Percentiles rank a stretch among this genome's conserved stretches.
Conservation (phyloP, 2,113 vertebrate species). For the Coptodon rendalli region DNA sequence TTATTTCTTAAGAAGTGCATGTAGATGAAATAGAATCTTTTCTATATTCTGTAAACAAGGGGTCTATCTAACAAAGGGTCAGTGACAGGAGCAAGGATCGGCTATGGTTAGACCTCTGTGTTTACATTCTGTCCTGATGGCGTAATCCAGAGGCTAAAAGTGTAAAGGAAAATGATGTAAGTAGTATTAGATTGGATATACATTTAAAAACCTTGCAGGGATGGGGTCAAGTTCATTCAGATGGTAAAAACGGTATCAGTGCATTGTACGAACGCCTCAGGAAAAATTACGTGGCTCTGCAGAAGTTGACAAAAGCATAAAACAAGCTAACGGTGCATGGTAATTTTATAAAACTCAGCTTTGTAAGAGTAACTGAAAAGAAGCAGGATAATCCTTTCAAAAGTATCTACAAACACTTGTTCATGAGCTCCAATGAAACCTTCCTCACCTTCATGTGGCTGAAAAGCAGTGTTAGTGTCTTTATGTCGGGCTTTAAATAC, state of each 20-base stretch:
- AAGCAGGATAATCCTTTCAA: slow-evolving; percentile 25
- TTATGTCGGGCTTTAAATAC: neutral
- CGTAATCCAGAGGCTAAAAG: neutral
- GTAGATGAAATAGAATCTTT: neutral
- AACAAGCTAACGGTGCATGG: neutral
- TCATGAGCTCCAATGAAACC: neutral
- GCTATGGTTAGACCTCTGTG: slow-evolving; percentile 26
- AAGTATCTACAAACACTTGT: neutral
- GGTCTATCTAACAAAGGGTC: neutral
- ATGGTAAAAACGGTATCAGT: slow-evolving; percentile 66
- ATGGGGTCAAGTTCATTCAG: slow-evolving; percentile 43
- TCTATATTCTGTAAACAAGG: neutral
- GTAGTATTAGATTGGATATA: neutral
- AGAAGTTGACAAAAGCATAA: slow-evolving; percentile 16
- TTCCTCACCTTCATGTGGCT: neutral
- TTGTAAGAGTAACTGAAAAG: neutral
- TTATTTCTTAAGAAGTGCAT: neutral
- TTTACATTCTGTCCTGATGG: slow-evolving; percentile 11
- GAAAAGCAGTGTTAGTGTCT: slow-evolving; percentile 56
- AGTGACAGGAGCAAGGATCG: neutral
- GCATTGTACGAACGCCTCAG: slow-evolving; percentile 46
- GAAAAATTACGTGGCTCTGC: neutral
- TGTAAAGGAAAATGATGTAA: neutral
- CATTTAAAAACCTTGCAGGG: neutral
- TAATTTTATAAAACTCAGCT: neutral